Evolutionary conservation across 2,888 invertebrate genomes (phyloP).

Genomic region (Pterobdella sp.): DNA sequence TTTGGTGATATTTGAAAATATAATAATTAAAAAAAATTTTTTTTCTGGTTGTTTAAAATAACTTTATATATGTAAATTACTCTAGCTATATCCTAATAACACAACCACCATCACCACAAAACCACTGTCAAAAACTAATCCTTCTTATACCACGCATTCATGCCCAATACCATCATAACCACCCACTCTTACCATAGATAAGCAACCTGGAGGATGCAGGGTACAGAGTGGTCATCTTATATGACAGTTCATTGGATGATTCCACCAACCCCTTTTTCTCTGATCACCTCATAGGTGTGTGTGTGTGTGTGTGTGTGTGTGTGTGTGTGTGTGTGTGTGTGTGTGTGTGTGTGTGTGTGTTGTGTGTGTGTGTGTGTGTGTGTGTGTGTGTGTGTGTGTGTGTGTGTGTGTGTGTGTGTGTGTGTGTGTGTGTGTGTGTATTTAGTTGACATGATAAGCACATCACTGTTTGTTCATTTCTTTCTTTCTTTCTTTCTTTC

Average conservation of each 20-base stretch:
- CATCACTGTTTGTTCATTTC: too few species aligned
- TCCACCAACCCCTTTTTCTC: background rate
- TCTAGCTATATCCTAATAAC: background rate
- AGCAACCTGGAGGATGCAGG: conserved; percentile 10
- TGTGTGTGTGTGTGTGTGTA: too few species aligned
- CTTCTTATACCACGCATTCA: background rate
- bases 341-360: conserved; percentile 14
- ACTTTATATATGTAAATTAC: too few species aligned
- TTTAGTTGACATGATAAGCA: too few species aligned
- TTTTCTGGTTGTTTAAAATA: too few species aligned
- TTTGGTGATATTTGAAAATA: too few species aligned
- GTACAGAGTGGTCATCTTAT: background rate
- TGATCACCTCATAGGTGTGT: background rate
- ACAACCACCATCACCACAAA: background rate
- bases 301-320: conserved; percentile 9
- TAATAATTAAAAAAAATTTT: too few species aligned
- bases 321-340: conserved; percentile 14
- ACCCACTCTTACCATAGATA: background rate
- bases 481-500: too few species aligned
- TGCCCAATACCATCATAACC: background rate
- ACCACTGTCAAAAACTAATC: background rate
- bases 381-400: background rate
- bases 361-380: background rate
- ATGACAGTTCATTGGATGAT: background rate
- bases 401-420: too few species aligned